Evolutionary conservation across 1,140 invertebrate genomes (phyloP), one percentile per base, ranked within the genome.

Genomic region (Zaprionus tsacasi): DNA sequence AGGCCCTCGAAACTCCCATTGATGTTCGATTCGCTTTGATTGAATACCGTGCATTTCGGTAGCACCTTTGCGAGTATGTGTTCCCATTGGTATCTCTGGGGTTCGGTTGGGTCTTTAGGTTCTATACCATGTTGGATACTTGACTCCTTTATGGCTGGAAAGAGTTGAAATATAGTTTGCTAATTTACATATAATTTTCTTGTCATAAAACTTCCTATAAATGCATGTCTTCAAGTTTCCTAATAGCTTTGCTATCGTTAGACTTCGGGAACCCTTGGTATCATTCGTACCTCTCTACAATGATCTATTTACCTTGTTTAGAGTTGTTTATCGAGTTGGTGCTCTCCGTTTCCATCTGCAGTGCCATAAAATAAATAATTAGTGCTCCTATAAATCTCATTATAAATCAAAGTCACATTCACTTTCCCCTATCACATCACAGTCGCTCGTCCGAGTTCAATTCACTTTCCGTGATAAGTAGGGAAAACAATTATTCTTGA

Each of bases 1-100:
- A 38, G 52, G 21, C 63, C 58, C 43, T 66, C 35, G 61, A 52
- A 66, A 66, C 27, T 58, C 63, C 4, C 52, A 67, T 59, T 13
- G 33, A 43, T 33, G 11, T 58, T 52, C 15, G 48, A 12, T 68
- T 43, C 35, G 64, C 17, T 40, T 61, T 38, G 33, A 45, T 43
- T 30, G n/a, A 59, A 54, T 40, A 50, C 15, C 35, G 43, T 38
- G n/a, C 7, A 33, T 56, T 65, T 30, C 45, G 25, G 36, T 61
- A 35, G 55, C 15, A 17, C 10, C 7, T 2, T n/a, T 25, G 45
- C 25, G 11, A 10, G 45, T 21, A 25, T 50, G 17, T 25, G 17
- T 50, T 5, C 21, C 21, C 11, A 10, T 50, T 50, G 45, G 15
- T 50, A 25, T 50, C 17, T 17, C 45, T 11, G 8, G 4, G 4